Percentiles rank a stretch among this genome's conserved stretches.
Evolutionary conservation across 2,113 vertebrate species (phyloP).

Genomic region (Anarhynchus alexandrinus): DNA sequence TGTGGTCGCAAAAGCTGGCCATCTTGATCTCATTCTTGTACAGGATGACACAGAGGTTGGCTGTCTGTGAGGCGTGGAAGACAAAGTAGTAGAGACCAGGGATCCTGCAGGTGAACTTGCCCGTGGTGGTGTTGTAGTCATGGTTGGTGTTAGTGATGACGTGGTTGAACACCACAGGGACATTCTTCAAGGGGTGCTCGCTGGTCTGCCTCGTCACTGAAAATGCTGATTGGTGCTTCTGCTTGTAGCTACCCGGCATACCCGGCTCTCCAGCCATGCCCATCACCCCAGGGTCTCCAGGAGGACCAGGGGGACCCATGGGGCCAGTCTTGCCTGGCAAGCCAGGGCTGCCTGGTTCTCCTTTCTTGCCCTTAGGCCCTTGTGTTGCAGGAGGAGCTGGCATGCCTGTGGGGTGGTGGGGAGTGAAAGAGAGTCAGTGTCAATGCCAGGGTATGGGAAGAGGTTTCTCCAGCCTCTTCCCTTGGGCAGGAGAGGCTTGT

Average conservation of each 20-base stretch:
- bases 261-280: conserved; percentile 55
- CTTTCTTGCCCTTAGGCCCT: conserved; percentile 74
- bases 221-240: conserved; percentile 75
- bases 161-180: conserved; percentile 66
- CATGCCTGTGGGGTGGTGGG: conserved; percentile 44
- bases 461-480: neutral
- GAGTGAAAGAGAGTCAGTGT: neutral
- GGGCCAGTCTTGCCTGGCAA: conserved; percentile 70
- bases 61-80: conserved; percentile 68
- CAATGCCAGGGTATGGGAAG: neutral
- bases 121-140: conserved; percentile 63
- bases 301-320: neutral
- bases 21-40: neutral
- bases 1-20: conserved; percentile 81
- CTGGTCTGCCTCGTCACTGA: conserved; percentile 67
- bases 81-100: conserved; percentile 82
- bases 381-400: neutral
- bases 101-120: conserved; percentile 78
- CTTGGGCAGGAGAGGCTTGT: neutral
- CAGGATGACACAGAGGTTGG: conserved; percentile 76
- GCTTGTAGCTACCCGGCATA: conserved; percentile 48
- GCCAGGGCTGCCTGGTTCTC: conserved; percentile 58
- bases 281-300: neutral
- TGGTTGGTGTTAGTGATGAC: conserved; percentile 73
- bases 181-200: neutral